Evolutionary conservation across 2,888 invertebrate species (phyloP).

Genomic region (Hylaea fasciaria): DNA sequence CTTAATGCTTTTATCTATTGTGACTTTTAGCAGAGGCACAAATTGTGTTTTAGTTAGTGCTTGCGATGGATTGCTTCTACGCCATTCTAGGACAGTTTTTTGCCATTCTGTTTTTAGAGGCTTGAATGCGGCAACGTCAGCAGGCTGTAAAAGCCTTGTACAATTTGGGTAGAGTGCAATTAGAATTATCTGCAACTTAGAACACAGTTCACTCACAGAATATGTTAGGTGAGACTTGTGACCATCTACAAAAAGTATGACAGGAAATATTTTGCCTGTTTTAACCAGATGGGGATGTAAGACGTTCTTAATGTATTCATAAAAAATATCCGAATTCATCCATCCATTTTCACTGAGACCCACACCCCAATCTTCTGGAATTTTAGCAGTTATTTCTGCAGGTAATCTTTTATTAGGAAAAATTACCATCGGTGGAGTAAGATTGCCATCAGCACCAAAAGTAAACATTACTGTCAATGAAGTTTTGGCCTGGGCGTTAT

Average conservation of each 20-base stretch:
- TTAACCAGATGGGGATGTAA: background rate
- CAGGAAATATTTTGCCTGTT: no score
- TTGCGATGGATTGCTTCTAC: slow-evolving; percentile 15
- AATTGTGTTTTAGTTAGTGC: slow-evolving; percentile 16
- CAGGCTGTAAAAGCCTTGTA: slow-evolving; percentile 16
- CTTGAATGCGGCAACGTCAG: slow-evolving; percentile 17
- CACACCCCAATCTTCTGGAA: slow-evolving; percentile 56
- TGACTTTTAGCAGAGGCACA: slow-evolving; percentile 15
- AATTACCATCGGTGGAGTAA: slow-evolving; percentile 59
- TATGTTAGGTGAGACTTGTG: slow-evolving; percentile 33
- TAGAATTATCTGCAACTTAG: slow-evolving; percentile 12
- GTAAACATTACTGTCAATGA: slow-evolving; percentile 56
- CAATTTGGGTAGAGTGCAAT: slow-evolving; percentile 18
- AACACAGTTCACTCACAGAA: slow-evolving; percentile 15
- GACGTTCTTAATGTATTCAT: slow-evolving; percentile 24
- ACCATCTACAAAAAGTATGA: slow-evolving; percentile 24
- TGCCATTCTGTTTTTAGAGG: slow-evolving; percentile 18
- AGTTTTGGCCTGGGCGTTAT: slow-evolving; percentile 52
- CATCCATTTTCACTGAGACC: slow-evolving; percentile 17
- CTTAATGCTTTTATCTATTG: slow-evolving; percentile 10
- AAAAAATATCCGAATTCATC: slow-evolving; percentile 34
- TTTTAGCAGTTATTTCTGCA: slow-evolving; percentile 45
- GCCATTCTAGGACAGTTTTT: slow-evolving; percentile 18
- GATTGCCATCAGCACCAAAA: slow-evolving; percentile 54
- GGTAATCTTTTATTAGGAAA: slow-evolving; percentile 56